Evolutionary conservation across 2,113 vertebrate species (phyloP).

Genomic region (Apaloderma vittatum): DNA sequence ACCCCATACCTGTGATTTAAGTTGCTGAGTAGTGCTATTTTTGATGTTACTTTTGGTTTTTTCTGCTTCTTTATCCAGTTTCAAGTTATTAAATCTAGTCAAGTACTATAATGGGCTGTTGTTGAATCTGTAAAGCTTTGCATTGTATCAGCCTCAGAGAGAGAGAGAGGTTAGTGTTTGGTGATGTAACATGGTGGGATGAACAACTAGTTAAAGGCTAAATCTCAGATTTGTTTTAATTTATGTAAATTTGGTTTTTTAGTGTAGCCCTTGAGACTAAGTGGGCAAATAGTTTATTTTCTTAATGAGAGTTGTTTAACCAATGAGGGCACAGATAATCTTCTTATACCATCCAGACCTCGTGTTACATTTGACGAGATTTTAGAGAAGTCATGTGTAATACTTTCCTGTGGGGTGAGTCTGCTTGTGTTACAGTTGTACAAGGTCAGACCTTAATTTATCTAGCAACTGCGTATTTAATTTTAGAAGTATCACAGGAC

Average conservation of each 20-base stretch:
- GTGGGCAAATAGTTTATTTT: constrained; percentile 59
- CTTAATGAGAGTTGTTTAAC: constrained; percentile 63
- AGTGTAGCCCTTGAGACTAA: neutral
- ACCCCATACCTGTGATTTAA: neutral
- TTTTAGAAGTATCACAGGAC: constrained; percentile 84
- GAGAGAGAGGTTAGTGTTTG: neutral
- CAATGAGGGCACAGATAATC: constrained; percentile 66
- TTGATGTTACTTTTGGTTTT: neutral
- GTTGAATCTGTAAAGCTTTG: neutral
- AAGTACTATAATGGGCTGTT: neutral
- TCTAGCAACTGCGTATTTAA: constrained; percentile 82
- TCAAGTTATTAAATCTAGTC: neutral
- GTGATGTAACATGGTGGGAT: neutral
- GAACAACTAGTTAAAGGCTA: neutral
- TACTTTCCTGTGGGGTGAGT: constrained; percentile 66
- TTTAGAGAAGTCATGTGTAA: constrained; percentile 79
- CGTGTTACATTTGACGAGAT: constrained; percentile 74
- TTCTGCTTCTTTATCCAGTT: neutral
- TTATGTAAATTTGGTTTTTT: neutral
- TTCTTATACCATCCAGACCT: constrained; percentile 57
- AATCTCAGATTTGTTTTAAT: neutral
- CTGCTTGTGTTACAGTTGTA: constrained; percentile 78
- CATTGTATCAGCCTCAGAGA: neutral
- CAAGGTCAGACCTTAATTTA: constrained; percentile 88
- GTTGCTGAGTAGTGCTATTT: neutral